Evolutionary conservation across 2,113 vertebrate genomes (phyloP), one percentile per base, ranked within the genome.

Genomic region (Perognathus longimembris): DNA sequence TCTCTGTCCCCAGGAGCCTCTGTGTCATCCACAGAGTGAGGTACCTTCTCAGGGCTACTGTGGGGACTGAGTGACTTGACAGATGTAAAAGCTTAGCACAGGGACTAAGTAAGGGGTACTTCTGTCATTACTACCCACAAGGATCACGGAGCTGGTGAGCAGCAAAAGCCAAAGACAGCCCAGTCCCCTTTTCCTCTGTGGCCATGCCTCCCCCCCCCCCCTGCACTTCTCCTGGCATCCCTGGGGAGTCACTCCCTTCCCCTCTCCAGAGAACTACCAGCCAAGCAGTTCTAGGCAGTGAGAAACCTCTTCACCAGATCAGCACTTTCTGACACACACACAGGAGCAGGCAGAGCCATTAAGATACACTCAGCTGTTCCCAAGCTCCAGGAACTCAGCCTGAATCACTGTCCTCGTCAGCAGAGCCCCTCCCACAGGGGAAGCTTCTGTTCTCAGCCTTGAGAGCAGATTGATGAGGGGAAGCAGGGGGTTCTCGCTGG

Each of bases 361-460:
- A 36, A 45, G 34, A 83, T 26, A 77, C 45, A 24, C 54, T 38
- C 71, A 38, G 87, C 45, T n/a, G 71, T 57, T 82, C 79, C 40
- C 21, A 82, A 57, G 32, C 67, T 82, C 73, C 4, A 30, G 67
- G 59, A 69, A 70, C 81, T 32, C 80, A 10, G 85, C 88, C 81
- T 79, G 92, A 84, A 57, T 89, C 89, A 87, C 73, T 0, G 1
- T 38, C 6, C 42, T 50, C n/a, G 54, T 73, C 57, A 75, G 86
- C 85, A 15, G n/a, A 22, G 45, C 67, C 63, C 87, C 85, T 92
- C 32, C 59, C 57, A n/a, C 78, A 32, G 17, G 36, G 36, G 91
- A 67, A 92, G 94, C 84, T 82, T 83, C 79, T 92, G 73, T 79
- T 87, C 94, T 87, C 85, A 83, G 94, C 40, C 36, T 83, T n/a